Percentiles rank a stretch among this genome's conserved stretches.
These are phyloP conservation scores for Microtus agrestis DNA, from an alignment of 2,797 vertebrate species.

Conservation along the genomic window DNA sequence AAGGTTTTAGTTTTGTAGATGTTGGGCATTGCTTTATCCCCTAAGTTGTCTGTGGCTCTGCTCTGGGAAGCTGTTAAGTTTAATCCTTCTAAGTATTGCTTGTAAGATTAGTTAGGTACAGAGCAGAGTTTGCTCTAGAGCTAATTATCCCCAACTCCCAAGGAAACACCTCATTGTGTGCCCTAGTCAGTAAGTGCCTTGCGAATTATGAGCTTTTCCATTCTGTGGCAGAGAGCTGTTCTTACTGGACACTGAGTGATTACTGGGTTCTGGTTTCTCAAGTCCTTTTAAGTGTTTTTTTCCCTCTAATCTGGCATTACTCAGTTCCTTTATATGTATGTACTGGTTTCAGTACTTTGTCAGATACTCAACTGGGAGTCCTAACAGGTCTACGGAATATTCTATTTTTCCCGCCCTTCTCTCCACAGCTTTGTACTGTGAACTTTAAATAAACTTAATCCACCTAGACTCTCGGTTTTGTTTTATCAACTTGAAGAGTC, in stretches of 20 bases:
- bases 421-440: background rate
- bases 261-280: background rate
- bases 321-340: conserved; percentile 1
- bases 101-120: conserved; percentile 23
- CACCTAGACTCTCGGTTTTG: background rate
- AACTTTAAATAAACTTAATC: background rate
- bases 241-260: background rate
- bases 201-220: conserved; percentile 53
- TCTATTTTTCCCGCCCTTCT: background rate
- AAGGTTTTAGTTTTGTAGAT: conserved; percentile 38
- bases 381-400: conserved; percentile 2
- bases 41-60: conserved; percentile 38
- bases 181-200: background rate
- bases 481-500: conserved; percentile 15
- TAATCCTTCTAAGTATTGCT: conserved; percentile 24
- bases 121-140: conserved; percentile 26
- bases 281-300: background rate
- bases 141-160: conserved; percentile 24
- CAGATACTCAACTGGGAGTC: background rate
- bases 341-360: background rate
- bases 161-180: background rate
- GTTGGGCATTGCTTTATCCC: conserved; percentile 24
- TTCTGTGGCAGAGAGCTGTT: background rate
- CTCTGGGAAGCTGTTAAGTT: background rate
- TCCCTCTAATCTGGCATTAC: background rate